Evolutionary conservation across 1,140 invertebrate species (phyloP).

Genomic region (Parasteatoda tepidariorum): DNA sequence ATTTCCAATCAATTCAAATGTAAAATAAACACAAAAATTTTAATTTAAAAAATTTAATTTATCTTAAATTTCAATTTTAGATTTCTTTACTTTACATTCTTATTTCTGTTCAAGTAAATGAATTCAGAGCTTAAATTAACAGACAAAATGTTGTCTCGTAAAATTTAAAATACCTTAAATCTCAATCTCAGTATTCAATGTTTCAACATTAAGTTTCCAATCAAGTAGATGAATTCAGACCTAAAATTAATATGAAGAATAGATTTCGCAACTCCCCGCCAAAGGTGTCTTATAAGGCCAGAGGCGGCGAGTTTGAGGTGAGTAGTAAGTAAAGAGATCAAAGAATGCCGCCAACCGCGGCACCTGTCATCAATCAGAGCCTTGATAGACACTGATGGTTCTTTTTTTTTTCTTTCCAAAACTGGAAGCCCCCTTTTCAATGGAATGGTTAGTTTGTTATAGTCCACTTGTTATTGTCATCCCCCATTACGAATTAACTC

Average conservation of each 20-base stretch:
- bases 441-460: constrained; percentile 48
- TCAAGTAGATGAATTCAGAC: constrained; percentile 24
- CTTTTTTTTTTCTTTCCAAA: neutral
- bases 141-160: no score
- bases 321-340: constrained; percentile 52
- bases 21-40: no score
- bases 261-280: neutral
- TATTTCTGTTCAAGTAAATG: no score
- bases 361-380: constrained; percentile 55
- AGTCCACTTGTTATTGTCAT: constrained; percentile 25
- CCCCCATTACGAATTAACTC: neutral
- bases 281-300: constrained; percentile 35
- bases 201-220: no score
- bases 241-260: neutral
- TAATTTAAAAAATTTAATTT: no score
- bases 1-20: no score
- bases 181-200: no score
- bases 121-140: no score
- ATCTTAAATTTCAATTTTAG: no score
- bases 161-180: no score
- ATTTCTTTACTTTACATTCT: no score
- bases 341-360: constrained; percentile 47
- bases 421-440: constrained; percentile 6
- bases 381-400: constrained; percentile 52
- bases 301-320: constrained; percentile 24